These are phyloP conservation scores for Atrina japonica DNA, from an alignment of 2,888 invertebrate genomes.

Conservation along the genomic window DNA sequence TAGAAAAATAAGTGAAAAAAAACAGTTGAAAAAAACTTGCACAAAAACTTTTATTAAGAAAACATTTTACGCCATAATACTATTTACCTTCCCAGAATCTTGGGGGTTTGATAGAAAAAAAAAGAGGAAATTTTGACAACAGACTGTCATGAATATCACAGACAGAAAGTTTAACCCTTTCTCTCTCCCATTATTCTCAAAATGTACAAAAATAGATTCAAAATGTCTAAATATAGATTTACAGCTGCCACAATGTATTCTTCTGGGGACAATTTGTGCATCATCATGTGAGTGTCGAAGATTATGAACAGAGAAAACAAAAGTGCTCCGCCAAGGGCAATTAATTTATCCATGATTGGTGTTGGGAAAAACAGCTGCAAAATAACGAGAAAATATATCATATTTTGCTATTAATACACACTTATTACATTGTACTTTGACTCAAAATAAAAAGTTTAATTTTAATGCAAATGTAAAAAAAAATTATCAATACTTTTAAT, in stretches of 20 bases:
- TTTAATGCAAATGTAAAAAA: conserved; percentile 1
- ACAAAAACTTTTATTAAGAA: too few relatives aligned
- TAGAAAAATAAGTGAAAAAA: too few relatives aligned
- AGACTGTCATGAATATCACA: too few relatives aligned
- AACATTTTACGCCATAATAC: too few relatives aligned
- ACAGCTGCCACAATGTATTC: conserved; percentile 94
- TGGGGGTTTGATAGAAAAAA: too few relatives aligned
- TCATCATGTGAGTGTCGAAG: conserved; percentile 92
- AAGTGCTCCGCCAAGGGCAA: conserved; percentile 86
- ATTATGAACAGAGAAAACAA: conserved; percentile 91
- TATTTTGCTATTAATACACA: not conserved
- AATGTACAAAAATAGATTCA: conserved; percentile 91
- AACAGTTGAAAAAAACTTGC: too few relatives aligned
- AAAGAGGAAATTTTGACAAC: too few relatives aligned
- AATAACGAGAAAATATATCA: too few relatives aligned
- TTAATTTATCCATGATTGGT: conserved; percentile 86
- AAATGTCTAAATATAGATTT: conserved; percentile 92
- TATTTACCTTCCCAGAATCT: too few relatives aligned
- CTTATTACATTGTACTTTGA: not conserved
- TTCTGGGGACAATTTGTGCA: conserved; percentile 90
- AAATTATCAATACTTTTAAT: not conserved
- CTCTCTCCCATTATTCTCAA: conserved; percentile 85
- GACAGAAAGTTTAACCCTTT: conserved; percentile 49
- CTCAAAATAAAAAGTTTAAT: not conserved
- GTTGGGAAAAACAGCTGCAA: conserved; percentile 88